These are phyloP conservation scores for Xenopus petersii DNA, from an alignment of 2,797 vertebrate species.

Conservation along the genomic window DNA sequence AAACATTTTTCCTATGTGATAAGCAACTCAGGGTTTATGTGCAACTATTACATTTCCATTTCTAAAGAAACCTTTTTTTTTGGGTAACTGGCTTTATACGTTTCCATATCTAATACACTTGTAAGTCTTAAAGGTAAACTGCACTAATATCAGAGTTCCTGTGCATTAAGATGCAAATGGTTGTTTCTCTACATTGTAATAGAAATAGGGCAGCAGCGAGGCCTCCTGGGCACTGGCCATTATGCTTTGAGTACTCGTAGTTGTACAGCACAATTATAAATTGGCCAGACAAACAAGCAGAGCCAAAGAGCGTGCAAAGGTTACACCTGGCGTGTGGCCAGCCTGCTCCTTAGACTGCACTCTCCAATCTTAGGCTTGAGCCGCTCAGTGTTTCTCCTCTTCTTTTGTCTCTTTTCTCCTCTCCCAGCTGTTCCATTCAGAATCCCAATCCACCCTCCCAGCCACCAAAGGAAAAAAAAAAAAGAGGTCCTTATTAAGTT, in stretches of 20 bases:
- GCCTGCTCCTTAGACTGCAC: slow-evolving; percentile 52
- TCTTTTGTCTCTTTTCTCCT: slow-evolving; percentile 59
- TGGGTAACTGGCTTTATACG: no score
- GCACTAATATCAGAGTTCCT: no score
- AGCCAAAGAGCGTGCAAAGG: slow-evolving; percentile 52
- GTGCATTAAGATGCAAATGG: no score
- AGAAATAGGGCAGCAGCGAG: slow-evolving; percentile 15
- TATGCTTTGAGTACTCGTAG: slow-evolving; percentile 42
- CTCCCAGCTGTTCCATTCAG: slow-evolving; percentile 63
- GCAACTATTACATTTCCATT: no score
- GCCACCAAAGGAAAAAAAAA: slow-evolving; percentile 17
- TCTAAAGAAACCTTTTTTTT: no score
- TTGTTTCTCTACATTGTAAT: no score
- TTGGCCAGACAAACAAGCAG: slow-evolving; percentile 52
- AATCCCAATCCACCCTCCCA: slow-evolving; percentile 52
- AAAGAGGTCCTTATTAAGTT: slow-evolving; percentile 58
- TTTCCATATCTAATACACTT: no score
- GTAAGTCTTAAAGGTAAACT: no score
- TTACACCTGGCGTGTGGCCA: slow-evolving; percentile 59
- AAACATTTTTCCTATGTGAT: no score
- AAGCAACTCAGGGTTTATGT: no score
- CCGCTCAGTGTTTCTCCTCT: slow-evolving; percentile 51
- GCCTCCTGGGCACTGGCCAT: slow-evolving; percentile 25
- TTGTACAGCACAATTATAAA: slow-evolving; percentile 47
- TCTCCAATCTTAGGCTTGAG: slow-evolving; percentile 52